Evolutionary conservation across 2,797 vertebrate species (phyloP).

Genomic region (Cyclopterus lumpus): DNA sequence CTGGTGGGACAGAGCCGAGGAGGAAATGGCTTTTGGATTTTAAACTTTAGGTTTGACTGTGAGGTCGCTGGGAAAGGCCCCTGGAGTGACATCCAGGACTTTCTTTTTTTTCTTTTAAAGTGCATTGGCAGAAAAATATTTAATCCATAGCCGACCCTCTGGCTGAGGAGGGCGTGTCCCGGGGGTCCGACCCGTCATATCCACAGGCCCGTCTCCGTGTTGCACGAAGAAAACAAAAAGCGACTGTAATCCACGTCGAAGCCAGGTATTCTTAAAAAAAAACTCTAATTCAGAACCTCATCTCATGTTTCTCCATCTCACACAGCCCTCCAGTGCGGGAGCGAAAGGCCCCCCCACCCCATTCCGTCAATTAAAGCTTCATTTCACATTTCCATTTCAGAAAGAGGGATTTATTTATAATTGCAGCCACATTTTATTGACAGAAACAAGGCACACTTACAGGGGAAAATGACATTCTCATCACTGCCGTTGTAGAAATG

Average conservation of each 20-base stretch:
- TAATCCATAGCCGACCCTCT: constrained; percentile 10
- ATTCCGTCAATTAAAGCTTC: constrained; percentile 44
- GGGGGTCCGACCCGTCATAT: constrained; percentile 12
- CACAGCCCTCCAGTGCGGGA: neutral
- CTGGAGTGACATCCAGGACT: constrained; percentile 23
- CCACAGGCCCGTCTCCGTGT: neutral
- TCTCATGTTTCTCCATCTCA: neutral
- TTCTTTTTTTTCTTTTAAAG: constrained; percentile 8
- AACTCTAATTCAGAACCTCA: neutral
- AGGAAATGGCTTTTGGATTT: constrained; percentile 36
- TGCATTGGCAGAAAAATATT: constrained; percentile 29
- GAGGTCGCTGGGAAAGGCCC: constrained; percentile 20
- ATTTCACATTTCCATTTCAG: constrained; percentile 49
- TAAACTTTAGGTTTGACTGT: constrained; percentile 34
- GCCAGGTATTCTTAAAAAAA: neutral
- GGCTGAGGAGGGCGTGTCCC: constrained; percentile 2
- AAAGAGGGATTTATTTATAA: constrained; percentile 54
- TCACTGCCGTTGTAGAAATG: constrained; percentile 25
- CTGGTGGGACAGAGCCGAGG: constrained; percentile 3
- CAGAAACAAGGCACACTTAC: constrained; percentile 57
- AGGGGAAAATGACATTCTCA: constrained; percentile 37
- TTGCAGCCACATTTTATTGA: constrained; percentile 58
- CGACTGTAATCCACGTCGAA: neutral
- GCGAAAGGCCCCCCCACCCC: neutral
- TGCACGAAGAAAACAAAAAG: neutral